Conservation (phyloP, 2,113 vertebrate species). For the Eudorcas thomsonii region DNA sequence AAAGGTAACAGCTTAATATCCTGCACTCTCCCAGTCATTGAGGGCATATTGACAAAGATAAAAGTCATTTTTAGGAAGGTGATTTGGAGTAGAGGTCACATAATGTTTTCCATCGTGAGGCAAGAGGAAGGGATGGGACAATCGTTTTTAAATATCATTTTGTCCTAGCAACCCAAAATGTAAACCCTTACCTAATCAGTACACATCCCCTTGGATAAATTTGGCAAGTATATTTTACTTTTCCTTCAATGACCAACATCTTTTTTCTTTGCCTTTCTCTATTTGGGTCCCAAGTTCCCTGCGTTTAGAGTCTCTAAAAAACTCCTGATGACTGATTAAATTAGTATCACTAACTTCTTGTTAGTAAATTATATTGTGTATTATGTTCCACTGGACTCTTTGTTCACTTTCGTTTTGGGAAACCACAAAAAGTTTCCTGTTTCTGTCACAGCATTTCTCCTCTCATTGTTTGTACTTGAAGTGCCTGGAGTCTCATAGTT, state of each 20-base stretch:
- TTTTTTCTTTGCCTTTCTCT: conserved; percentile 21
- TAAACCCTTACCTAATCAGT: conserved; percentile 13
- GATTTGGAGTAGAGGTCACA: neutral
- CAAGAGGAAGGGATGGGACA: neutral
- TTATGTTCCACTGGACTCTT: neutral
- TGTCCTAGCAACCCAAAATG: neutral
- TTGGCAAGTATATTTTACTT: conserved; percentile 1
- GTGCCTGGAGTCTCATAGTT: neutral
- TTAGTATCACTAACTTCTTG: neutral
- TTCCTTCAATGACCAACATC: neutral
- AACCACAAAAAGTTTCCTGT: neutral
- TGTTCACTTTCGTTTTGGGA: neutral
- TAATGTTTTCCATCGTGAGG: conserved; percentile 1
- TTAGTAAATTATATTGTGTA: neutral
- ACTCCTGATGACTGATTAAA: neutral
- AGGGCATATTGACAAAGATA: neutral
- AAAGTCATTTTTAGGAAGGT: conserved; percentile 2
- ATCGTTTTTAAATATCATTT: neutral
- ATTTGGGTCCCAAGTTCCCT: neutral
- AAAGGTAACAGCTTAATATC: neutral
- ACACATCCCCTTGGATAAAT: neutral
- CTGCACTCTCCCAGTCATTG: neutral
- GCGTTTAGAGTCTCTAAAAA: neutral
- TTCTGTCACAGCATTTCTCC: neutral
- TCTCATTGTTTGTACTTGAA: neutral